phyloP scores from a whole-genome alignment of 2,113 vertebrate species.

The Neolamprologus brichardi region DNA sequence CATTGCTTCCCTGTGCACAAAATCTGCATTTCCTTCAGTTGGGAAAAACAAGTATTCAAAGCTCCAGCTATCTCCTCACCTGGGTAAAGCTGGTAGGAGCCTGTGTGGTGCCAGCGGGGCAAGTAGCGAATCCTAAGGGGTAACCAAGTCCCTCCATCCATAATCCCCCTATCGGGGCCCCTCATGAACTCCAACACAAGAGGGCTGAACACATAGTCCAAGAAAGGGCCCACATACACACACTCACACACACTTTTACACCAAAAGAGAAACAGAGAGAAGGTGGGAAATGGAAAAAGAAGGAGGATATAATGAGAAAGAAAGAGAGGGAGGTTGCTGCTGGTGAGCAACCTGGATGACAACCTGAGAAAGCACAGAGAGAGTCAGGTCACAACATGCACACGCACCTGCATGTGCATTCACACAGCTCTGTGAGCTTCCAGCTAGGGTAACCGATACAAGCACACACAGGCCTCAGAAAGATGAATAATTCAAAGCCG shows the following conservation, averaged over 20 bases:
- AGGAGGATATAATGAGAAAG: neutral
- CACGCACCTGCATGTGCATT: neutral
- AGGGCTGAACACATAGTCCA: neutral
- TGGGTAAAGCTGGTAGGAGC: slow-evolving; percentile 92
- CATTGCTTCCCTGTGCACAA: neutral
- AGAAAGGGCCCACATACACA: neutral
- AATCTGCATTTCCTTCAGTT: neutral
- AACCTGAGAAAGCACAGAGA: slow-evolving; percentile 28
- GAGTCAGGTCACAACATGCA: slow-evolving; percentile 32
- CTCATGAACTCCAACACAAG: slow-evolving; percentile 5
- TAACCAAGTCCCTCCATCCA: slow-evolving; percentile 89
- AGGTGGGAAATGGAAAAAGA: neutral
- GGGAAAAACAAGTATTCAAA: neutral
- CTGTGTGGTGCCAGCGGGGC: slow-evolving; percentile 87
- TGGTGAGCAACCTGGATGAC: slow-evolving; percentile 27
- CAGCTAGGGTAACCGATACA: slow-evolving; percentile 68
- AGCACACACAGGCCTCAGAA: slow-evolving; percentile 58
- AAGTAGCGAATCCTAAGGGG: slow-evolving; percentile 84
- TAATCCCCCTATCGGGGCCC: slow-evolving; percentile 57
- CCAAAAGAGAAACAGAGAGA: neutral
- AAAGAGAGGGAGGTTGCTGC: slow-evolving; percentile 37
- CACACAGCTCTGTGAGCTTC: neutral
- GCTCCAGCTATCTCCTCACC: slow-evolving; percentile 73
- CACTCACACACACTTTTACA: neutral
- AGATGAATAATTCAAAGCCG: slow-evolving; percentile 85